Base-by-base conservation (phyloP, 2,797 vertebrate genomes). In the Graptemys geographica region DNA sequence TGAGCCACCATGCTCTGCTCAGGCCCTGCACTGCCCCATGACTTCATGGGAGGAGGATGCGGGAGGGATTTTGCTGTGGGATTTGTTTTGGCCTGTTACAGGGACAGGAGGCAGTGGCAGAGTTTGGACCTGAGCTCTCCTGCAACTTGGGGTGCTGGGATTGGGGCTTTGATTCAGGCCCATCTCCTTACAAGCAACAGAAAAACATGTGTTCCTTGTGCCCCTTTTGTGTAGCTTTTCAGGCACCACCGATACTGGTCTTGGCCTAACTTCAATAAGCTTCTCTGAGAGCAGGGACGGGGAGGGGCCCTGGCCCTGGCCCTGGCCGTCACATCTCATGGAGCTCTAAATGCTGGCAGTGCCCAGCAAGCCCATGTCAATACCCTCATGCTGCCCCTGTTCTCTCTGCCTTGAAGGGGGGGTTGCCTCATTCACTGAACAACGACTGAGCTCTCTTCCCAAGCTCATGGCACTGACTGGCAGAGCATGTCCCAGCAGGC, bases 401-500 rank as follows among this genome's bases (percentile, higher is more conserved):
- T 7, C 13, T 62, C 28, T 62, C 28, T 62, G 31, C 59, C 28
- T 5, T 15, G 76, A 11, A 28, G 25, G 10, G 15, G 19, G 74
- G 25, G 4, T 9, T 21, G 41, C 33, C 19, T 27, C 27, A 18
- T n/a, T n/a, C 65, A 33, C 0, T 0, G 56, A n/a, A n/a, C 49
- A 6, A 0, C 18, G 1, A 2, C 37, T 2, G 2, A 0, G 0
- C 13, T 15, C 53, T 25, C 51, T 7, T 21, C 23, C 8, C 21
- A 2, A 2, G 44, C 33, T 51, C 28, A 1, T 0, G 1, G 51
- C 0, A 0, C 47, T 1, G 0, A 15, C 27, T 1, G 0, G 18
- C 27, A 52, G 79, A 31, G 62, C 55, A 41, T 56, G 4, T 25
- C 76, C 5, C 23, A 15, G 15, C 31, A 25, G 2, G 6, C 56